A percentile compares a stretch with the other conserved stretches of the same genome.
Conservation (phyloP, 2,797 vertebrate species). For the Cichlasoma orientale region DNA sequence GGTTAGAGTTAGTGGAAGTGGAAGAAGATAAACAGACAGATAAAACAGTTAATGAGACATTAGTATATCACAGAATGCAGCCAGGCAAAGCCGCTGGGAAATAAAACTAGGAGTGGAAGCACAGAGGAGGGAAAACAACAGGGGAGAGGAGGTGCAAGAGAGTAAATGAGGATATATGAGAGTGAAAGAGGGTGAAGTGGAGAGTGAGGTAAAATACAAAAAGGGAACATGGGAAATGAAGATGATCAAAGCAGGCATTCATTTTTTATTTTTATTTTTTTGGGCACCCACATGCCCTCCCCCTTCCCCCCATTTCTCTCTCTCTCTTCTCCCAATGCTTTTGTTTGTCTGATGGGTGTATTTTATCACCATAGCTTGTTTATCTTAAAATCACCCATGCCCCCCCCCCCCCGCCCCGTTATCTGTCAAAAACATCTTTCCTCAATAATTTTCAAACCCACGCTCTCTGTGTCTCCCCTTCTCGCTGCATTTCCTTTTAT, state of each 20-base stretch:
- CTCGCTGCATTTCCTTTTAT: slow-evolving; percentile 23
- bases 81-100: slow-evolving; percentile 48
- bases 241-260: slow-evolving; percentile 56
- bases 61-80: slow-evolving; percentile 49
- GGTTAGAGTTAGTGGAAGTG: slow-evolving; percentile 10
- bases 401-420: background rate
- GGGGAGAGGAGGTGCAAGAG: slow-evolving; percentile 22
- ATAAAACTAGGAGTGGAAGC: slow-evolving; percentile 44
- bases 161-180: slow-evolving; percentile 52
- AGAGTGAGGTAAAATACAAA: slow-evolving; percentile 41
- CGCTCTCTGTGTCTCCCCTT: background rate
- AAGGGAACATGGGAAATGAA: slow-evolving; percentile 24
- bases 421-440: slow-evolving; percentile 42
- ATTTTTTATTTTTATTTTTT: slow-evolving; percentile 18
- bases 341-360: slow-evolving; percentile 37
- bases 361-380: slow-evolving; percentile 41
- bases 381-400: slow-evolving; percentile 23
- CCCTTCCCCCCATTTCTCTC: background rate
- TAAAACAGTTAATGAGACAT: slow-evolving; percentile 65
- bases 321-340: slow-evolving; percentile 12
- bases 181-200: slow-evolving; percentile 20
- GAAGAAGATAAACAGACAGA: slow-evolving; percentile 56
- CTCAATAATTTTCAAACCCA: slow-evolving; percentile 27
- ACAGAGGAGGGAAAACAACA: slow-evolving; percentile 23
- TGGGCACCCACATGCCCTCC: no score